Evolutionary conservation across 2,797 vertebrate genomes (phyloP).

Genomic region (Sternotherus odoratus): DNA sequence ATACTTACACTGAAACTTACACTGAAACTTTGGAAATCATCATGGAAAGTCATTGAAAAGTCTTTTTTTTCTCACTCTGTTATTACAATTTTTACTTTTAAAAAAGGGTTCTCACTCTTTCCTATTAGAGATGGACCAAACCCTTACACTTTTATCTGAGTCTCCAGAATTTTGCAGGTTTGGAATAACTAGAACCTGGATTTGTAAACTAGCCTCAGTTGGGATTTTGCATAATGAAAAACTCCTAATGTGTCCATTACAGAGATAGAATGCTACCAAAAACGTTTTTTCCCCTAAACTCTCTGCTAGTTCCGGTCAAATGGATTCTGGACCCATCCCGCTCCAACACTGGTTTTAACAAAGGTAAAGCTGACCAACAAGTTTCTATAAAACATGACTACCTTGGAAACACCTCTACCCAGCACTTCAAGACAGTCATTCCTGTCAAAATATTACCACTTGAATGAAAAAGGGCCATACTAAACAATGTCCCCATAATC

Average conservation of each 20-base stretch:
- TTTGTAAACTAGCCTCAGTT: not conserved
- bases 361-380: not conserved
- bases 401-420: not conserved
- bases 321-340: not conserved
- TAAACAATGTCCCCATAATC: not conserved
- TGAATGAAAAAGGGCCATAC: not conserved
- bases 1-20: conserved; percentile 27
- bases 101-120: not conserved
- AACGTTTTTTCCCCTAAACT: not conserved
- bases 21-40: not conserved
- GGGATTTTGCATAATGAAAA: not conserved
- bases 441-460: fast-evolving
- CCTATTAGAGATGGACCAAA: not conserved
- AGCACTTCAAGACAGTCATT: not conserved
- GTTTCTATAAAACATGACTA: not conserved
- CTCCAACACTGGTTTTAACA: not conserved
- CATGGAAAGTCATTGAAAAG: not conserved
- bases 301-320: not conserved
- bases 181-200: conserved; percentile 16
- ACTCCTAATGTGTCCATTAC: fast-evolving
- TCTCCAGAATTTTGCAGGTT: not conserved
- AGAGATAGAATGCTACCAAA: not conserved
- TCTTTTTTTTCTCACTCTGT: not conserved
- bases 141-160: not conserved
- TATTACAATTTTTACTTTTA: not conserved